A percentile compares a stretch with the other conserved stretches of the same genome.
Conservation (phyloP, 2,888 invertebrate genomes). For the Apodemia mormo region DNA sequence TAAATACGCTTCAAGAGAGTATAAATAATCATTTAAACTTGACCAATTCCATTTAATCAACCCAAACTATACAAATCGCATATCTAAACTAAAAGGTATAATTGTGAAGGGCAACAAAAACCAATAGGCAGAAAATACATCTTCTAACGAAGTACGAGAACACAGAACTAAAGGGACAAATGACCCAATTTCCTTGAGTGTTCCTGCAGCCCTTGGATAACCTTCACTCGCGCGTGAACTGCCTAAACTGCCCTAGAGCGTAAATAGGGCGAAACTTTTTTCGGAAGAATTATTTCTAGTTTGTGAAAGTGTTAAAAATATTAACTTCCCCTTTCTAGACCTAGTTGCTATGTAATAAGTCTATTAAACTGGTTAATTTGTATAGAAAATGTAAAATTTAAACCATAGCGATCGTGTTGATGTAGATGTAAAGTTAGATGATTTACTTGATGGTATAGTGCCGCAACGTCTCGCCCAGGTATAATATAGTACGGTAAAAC, state of each 20-base stretch:
- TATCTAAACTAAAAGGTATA: conserved; percentile 12
- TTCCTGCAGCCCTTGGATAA: conserved; percentile 51
- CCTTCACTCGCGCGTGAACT: conserved; percentile 65
- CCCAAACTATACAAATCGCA: background rate
- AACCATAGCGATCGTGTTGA: too few species aligned
- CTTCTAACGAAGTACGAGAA: conserved; percentile 43
- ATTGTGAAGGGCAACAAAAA: conserved; percentile 32
- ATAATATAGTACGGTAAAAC: too few species aligned
- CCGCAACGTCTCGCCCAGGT: too few species aligned
- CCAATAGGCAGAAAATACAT: conserved; percentile 38
- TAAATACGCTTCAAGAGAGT: too few species aligned
- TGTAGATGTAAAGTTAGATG: too few species aligned
- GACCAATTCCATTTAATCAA: background rate
- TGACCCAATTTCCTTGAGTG: conserved; percentile 77
- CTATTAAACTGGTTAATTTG: background rate
- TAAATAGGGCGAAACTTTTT: conserved; percentile 42
- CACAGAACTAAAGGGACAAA: conserved; percentile 61
- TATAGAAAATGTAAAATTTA: too few species aligned
- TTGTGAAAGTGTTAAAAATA: conserved; percentile 11
- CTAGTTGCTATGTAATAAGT: background rate
- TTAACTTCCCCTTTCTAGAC: conserved; percentile 9
- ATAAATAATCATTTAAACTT: background rate
- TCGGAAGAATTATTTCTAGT: conserved; percentile 26
- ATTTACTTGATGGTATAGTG: too few species aligned
- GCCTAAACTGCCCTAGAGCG: conserved; percentile 33